Percentiles rank a stretch among this genome's conserved stretches.
phyloP scores from a whole-genome alignment of 2,113 vertebrate genomes.

The Chaetodon auriga region DNA sequence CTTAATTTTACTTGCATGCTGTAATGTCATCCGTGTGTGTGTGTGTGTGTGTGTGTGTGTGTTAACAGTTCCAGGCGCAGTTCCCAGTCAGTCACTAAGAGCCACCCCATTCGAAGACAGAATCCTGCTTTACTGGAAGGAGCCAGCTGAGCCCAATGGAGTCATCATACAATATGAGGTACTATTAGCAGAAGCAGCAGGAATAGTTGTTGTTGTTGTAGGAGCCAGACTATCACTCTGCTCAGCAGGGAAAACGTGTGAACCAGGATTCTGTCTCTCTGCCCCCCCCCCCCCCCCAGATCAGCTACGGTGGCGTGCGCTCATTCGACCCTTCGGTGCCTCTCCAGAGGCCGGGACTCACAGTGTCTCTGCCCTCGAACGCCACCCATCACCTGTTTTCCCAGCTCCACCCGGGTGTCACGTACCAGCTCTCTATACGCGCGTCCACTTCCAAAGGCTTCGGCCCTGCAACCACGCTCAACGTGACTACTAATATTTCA shows the following conservation, averaged over 20 bases:
- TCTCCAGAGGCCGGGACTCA: conserved; percentile 90
- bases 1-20: conserved; percentile 12
- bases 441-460: conserved; percentile 97
- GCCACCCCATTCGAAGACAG: conserved; percentile 98
- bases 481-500: conserved; percentile 98
- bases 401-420: conserved; percentile 95
- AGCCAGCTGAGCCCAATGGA: conserved; percentile 96
- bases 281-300: conserved; percentile 80
- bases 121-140: conserved; percentile 97
- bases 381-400: conserved; percentile 93
- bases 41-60: conserved; percentile 30
- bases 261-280: conserved; percentile 3
- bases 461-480: conserved; percentile 91
- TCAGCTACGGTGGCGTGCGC: conserved; percentile 93
- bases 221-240: not conserved
- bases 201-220: not conserved
- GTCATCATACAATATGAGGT: conserved; percentile 99
- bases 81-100: conserved; percentile 92
- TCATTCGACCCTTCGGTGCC: conserved; percentile 96
- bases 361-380: conserved; percentile 93
- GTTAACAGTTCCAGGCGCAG: conserved; percentile 91
- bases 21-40: conserved; percentile 26
- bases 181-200: conserved; percentile 39
- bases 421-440: conserved; percentile 95
- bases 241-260: not conserved